These are phyloP conservation scores for Microchirus variegatus DNA, from an alignment of 2,797 vertebrate species.

Conservation along the genomic window DNA sequence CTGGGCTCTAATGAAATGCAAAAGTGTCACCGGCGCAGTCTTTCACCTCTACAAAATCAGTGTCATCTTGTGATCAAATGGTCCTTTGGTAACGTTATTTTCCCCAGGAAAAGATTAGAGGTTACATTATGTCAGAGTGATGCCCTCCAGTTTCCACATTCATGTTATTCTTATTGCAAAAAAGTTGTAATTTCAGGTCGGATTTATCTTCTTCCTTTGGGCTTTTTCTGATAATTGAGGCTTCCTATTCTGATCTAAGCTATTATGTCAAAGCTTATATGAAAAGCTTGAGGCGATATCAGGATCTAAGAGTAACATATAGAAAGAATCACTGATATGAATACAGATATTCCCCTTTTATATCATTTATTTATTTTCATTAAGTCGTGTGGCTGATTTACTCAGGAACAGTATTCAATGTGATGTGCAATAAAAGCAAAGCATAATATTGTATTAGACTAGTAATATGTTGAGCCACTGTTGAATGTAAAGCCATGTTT, in stretches of 20 bases:
- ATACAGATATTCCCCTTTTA: too few species aligned
- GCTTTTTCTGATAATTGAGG: constrained; percentile 51
- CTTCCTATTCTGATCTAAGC: constrained; percentile 50
- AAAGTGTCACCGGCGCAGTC: constrained; percentile 16
- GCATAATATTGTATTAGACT: too few species aligned
- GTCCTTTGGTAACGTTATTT: constrained; percentile 28
- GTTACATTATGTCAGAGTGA: constrained; percentile 36
- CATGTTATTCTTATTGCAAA: too few species aligned
- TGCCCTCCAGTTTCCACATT: constrained; percentile 16
- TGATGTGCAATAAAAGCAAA: too few species aligned
- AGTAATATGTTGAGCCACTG: too few species aligned
- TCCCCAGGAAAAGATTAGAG: constrained; percentile 44
- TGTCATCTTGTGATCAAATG: constrained; percentile 27
- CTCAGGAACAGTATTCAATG: too few species aligned
- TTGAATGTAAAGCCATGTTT: too few species aligned
- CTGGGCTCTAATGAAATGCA: constrained; percentile 18
- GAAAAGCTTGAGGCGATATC: constrained; percentile 21
- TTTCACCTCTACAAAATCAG: constrained; percentile 25
- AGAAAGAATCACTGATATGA: constrained; percentile 15
- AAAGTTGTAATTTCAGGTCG: constrained; percentile 15
- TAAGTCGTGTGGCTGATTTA: too few species aligned
- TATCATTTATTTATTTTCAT: too few species aligned
- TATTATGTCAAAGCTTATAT: constrained; percentile 39
- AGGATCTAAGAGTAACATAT: constrained; percentile 19
- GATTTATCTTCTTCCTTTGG: constrained; percentile 7